Base-by-base conservation (phyloP, 2,888 invertebrate genomes). In the Terebella lapidaria region DNA sequence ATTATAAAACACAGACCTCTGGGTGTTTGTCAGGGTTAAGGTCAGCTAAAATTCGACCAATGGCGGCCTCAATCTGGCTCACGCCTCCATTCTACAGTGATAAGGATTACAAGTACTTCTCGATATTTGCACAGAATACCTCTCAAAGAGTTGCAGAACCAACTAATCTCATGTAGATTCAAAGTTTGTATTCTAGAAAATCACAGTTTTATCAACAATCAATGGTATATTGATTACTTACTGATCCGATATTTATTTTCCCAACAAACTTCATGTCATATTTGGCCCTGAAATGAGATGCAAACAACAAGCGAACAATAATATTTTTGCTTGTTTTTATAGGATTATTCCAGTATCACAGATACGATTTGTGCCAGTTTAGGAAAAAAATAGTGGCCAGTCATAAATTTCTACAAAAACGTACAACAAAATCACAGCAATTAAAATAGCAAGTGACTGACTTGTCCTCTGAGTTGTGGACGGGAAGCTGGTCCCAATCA, bases 401-500 rank as follows among this genome's bases (percentile, higher is more conserved):
- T 35, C 42, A 35, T 15, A 35, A 35, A n/a, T n/a, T n/a, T n/a
- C n/a, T 35, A 35, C n/a, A 35, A n/a, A 35, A 35, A 35, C 10
- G 10, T 35, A n/a, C 42, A 15, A 35, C 10, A 35, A 15, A 10
- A 35, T 35, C 42, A 35, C 42, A 35, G n/a, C 42, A 35, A 35
- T 35, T 35, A 15, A 35, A 10, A 35, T 15, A 15, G n/a, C n/a
- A n/a, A 35, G 10, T 35, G 18, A 49, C 63, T 47, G 2, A 68
- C 68, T 29, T 58, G 55, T 66, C 65, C 1, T 64, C 61, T 27
- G 74, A 71, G 26, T 73, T 72, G 63, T 76, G 76, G 1, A 78
- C 75, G 5, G 78, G 78, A 0, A 76, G 68, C 55, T 76, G 74
- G 42, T 75, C 75, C 3, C 64, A 66, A n/a, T 74, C 73, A 22